These are phyloP conservation scores for Hyles vespertilio DNA, from an alignment of 1,140 invertebrate species.

Conservation along the genomic window DNA sequence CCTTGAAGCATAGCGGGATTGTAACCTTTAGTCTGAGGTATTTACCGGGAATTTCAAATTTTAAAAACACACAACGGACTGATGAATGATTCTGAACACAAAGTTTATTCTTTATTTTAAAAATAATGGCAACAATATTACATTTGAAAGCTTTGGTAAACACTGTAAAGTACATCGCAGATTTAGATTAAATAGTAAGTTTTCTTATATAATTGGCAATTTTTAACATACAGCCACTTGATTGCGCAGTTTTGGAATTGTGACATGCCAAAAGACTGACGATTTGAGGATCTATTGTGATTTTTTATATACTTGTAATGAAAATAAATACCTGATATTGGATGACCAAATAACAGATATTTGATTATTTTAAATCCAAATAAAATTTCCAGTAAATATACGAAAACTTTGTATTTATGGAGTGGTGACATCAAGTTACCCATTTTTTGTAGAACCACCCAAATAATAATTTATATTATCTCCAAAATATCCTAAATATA, in stretches of 20 bases:
- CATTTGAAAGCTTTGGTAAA: conserved; percentile 1
- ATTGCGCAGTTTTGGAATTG: conserved; percentile 11
- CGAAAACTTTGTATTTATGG: conserved; percentile 10
- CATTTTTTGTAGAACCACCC: conserved; percentile 5
- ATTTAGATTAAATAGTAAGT: conserved; percentile 12
- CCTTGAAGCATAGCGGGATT: no score
- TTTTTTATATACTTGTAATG: conserved; percentile 14
- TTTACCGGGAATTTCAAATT: no score
- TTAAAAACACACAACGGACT: conserved; percentile 10
- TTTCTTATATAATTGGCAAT: conserved; percentile 9
- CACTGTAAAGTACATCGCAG: conserved; percentile 10
- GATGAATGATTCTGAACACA: conserved; percentile 14
- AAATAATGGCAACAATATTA: conserved; percentile 4
- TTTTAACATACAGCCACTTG: conserved; percentile 5
- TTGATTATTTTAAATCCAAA: no score
- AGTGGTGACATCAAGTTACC: conserved; percentile 15
- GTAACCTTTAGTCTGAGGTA: no score
- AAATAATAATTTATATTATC: no score
- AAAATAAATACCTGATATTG: conserved; percentile 8
- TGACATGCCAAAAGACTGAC: conserved; percentile 11
- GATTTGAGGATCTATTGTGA: conserved; percentile 14
- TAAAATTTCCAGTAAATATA: conserved; percentile 8
- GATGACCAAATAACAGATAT: no score
- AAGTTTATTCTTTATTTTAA: conserved; percentile 11
- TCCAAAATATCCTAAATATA: no score